Conservation (phyloP, 2,888 invertebrate species). For the Pachydiplax longipennis region DNA sequence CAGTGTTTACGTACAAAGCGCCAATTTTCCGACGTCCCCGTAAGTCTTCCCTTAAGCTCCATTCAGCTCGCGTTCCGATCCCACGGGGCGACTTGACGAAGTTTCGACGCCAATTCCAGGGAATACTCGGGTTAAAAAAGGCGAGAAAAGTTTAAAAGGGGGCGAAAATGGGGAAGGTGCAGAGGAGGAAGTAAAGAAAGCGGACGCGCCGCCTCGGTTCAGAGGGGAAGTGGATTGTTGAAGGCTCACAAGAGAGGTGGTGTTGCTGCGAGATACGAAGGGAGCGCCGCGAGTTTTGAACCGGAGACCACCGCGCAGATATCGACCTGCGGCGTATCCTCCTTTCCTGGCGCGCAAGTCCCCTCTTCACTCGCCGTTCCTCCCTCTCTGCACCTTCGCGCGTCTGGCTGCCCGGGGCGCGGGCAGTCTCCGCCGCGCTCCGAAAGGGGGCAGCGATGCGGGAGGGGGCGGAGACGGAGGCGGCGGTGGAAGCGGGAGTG, state of each 20-base stretch:
- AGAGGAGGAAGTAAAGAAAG: neutral
- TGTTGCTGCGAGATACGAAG: neutral
- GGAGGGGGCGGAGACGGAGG: slow-evolving; percentile 44
- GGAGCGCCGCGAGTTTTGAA: slow-evolving; percentile 6
- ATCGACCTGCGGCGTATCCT: slow-evolving; percentile 24
- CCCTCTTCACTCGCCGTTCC: neutral
- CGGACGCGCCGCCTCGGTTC: neutral
- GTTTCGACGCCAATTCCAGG: neutral
- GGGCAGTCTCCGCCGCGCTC: slow-evolving; percentile 17
- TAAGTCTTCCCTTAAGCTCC: neutral
- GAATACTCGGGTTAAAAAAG: neutral
- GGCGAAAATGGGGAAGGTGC: neutral
- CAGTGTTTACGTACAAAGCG: neutral
- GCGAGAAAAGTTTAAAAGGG: neutral
- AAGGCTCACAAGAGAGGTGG: neutral
- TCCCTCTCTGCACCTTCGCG: neutral
- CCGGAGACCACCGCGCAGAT: slow-evolving; percentile 36
- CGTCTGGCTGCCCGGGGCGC: neutral
- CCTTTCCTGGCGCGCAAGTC: neutral
- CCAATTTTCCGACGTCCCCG: neutral
- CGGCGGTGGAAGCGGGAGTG: slow-evolving; percentile 32
- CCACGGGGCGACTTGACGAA: neutral
- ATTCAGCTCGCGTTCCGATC: neutral
- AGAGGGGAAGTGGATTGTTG: neutral
- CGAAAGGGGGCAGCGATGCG: slow-evolving; percentile 6